A percentile compares a stretch with the other conserved stretches of the same genome.
These are phyloP conservation scores for Zaprionus gabonicus DNA, from an alignment of 1,140 invertebrate genomes.

Conservation along the genomic window DNA sequence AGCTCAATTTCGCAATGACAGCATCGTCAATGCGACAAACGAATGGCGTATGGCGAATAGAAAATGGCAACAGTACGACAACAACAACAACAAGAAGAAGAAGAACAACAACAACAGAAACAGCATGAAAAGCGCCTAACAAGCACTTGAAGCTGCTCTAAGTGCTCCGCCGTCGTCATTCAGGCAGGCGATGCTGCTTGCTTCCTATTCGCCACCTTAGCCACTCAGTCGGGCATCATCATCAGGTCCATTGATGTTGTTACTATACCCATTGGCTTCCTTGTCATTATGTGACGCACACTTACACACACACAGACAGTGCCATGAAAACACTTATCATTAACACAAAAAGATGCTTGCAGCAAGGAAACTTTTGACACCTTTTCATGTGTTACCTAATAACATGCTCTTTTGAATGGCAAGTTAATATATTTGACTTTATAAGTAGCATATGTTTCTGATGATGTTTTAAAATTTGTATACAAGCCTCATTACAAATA, in stretches of 20 bases:
- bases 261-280: slow-evolving; percentile 78
- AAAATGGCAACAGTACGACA: slow-evolving; percentile 30
- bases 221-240: slow-evolving; percentile 47
- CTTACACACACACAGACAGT: slow-evolving; percentile 56
- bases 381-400: slow-evolving; percentile 9
- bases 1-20: slow-evolving; percentile 80
- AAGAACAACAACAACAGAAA: slow-evolving; percentile 14
- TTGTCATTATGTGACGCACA: slow-evolving; percentile 72
- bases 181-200: not conserved
- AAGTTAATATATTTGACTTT: not conserved
- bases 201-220: slow-evolving; percentile 11
- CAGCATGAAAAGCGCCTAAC: slow-evolving; percentile 62
- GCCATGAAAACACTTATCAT: slow-evolving; percentile 78
- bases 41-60: slow-evolving; percentile 24
- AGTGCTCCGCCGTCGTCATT: not conserved
- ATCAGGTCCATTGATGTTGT: slow-evolving; percentile 78
- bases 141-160: slow-evolving; percentile 71
- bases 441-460: no score
- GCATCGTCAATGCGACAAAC: slow-evolving; percentile 64
- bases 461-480: no score
- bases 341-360: slow-evolving; percentile 54
- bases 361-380: slow-evolving; percentile 20
- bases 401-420: slow-evolving; percentile 15
- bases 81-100: slow-evolving; percentile 5
- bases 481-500: no score